These are phyloP conservation scores for Thymelicus sylvestris DNA, from an alignment of 2,888 invertebrate genomes.

Conservation along the genomic window DNA sequence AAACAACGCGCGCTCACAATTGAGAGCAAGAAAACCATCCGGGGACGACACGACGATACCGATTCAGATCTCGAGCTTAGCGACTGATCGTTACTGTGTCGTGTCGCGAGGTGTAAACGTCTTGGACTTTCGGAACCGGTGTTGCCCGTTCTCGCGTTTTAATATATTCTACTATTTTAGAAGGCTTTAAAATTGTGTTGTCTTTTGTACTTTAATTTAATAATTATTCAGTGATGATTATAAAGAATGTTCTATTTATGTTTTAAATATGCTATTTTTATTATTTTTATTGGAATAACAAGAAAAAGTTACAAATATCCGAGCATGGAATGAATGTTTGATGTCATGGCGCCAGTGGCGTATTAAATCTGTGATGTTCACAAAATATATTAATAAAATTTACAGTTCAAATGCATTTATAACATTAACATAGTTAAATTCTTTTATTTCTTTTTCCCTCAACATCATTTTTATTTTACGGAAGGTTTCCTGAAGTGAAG, in stretches of 20 bases:
- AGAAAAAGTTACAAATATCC: too few relatives aligned
- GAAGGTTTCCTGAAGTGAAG: too few relatives aligned
- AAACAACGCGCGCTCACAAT: slow-evolving; percentile 69
- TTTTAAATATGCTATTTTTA: too few relatives aligned
- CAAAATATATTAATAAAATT: too few relatives aligned
- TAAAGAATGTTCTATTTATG: too few relatives aligned
- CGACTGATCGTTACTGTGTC: slow-evolving; percentile 59
- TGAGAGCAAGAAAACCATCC: slow-evolving; percentile 82
- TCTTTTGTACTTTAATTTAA: not conserved
- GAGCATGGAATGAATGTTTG: too few relatives aligned
- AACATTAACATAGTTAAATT: not conserved
- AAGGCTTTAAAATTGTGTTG: not conserved
- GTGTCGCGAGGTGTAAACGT: slow-evolving; percentile 15
- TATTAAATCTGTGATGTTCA: too few relatives aligned
- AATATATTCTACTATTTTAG: slow-evolving; percentile 1
- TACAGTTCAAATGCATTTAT: too few relatives aligned
- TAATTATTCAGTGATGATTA: too few relatives aligned
- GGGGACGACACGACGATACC: slow-evolving; percentile 73
- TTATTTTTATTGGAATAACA: too few relatives aligned
- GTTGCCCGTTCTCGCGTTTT: slow-evolving; percentile 2
- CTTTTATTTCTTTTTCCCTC: not conserved
- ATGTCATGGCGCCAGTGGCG: too few relatives aligned
- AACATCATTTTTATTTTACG: too few relatives aligned
- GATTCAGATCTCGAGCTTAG: slow-evolving; percentile 84
- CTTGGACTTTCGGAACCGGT: not conserved